Evolutionary conservation across 2,113 vertebrate genomes (phyloP).

Genomic region (Desmodus rotundus): DNA sequence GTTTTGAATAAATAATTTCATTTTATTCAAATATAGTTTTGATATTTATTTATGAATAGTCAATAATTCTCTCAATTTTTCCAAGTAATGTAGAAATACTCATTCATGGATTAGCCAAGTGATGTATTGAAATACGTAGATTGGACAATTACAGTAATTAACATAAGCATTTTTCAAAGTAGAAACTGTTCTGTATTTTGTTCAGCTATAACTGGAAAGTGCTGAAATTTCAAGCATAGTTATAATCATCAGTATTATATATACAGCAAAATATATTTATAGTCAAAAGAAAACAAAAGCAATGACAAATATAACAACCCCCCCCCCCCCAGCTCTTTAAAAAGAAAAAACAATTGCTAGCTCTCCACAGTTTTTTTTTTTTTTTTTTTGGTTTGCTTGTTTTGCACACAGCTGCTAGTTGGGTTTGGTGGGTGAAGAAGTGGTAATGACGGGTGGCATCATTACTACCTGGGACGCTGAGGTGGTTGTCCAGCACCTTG

Average conservation of each 20-base stretch:
- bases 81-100: constrained; percentile 26
- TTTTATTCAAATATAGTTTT: constrained; percentile 29
- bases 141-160: constrained; percentile 53
- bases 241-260: constrained; percentile 21
- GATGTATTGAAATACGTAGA: constrained; percentile 55
- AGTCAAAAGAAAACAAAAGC: constrained; percentile 24
- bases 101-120: constrained; percentile 20
- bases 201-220: constrained; percentile 52
- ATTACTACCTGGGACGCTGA: neutral
- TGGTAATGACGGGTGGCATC: neutral
- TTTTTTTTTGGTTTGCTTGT: neutral
- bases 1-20: constrained; percentile 45
- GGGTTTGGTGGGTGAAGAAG: neutral
- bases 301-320: constrained; percentile 26
- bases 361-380: neutral
- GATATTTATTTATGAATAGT: constrained; percentile 43
- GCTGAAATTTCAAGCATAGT: constrained; percentile 58
- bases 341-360: neutral
- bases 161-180: constrained; percentile 47
- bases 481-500: neutral
- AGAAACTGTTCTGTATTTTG: constrained; percentile 57
- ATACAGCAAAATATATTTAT: constrained; percentile 24
- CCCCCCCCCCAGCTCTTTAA: neutral
- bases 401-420: neutral
- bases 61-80: constrained; percentile 22